Conservation (phyloP, 2,113 vertebrate species). For the Oncorhynchus gorbuscha region DNA sequence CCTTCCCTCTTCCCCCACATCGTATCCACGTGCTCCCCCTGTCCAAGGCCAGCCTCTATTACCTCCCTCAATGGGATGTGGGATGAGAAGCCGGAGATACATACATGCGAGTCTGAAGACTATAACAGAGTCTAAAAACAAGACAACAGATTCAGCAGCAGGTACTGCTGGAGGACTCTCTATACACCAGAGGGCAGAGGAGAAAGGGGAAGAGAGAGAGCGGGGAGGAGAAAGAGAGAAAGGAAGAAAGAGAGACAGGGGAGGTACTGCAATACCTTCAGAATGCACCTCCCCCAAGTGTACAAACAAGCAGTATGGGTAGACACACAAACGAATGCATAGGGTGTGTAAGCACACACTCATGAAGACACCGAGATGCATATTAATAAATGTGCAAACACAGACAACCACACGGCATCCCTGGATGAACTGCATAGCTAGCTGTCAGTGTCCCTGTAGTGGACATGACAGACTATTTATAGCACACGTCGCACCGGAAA, state of each 20-base stretch:
- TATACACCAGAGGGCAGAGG: not conserved
- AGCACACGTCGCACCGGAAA: not conserved
- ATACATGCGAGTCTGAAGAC: not conserved
- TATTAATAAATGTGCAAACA: not conserved
- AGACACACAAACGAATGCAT: not conserved
- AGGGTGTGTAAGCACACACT: not conserved
- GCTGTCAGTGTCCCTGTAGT: too few species aligned
- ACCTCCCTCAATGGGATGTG: not conserved
- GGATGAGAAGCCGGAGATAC: not conserved
- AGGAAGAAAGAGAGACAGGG: not conserved
- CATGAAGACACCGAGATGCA: not conserved
- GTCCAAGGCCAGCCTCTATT: not conserved
- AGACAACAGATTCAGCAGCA: not conserved
- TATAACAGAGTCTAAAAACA: not conserved
- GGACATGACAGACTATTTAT: not conserved
- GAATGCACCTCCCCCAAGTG: not conserved
- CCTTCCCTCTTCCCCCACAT: not conserved
- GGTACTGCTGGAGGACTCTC: not conserved
- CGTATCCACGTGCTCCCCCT: not conserved
- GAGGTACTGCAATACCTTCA: not conserved
- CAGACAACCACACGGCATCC: not conserved
- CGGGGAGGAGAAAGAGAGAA: too few species aligned
- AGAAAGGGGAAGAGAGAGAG: not conserved
- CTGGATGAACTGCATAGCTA: not conserved
- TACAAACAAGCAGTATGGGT: not conserved